Conservation (phyloP, 2,797 vertebrate species). For the Miichthys miiuy region DNA sequence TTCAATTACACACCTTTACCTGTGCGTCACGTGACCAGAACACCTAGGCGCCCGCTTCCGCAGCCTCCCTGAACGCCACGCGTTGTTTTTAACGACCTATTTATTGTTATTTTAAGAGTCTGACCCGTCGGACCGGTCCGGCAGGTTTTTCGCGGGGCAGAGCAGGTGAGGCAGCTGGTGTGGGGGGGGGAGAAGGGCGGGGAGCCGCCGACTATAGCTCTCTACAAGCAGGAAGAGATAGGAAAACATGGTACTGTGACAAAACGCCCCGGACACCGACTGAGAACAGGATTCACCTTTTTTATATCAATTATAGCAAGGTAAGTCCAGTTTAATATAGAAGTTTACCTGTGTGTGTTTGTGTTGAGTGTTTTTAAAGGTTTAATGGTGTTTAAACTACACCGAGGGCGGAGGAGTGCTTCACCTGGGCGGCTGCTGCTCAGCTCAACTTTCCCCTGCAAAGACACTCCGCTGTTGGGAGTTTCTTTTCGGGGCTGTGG, state of each 20-base stretch:
- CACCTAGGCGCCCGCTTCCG: not conserved
- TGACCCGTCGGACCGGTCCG: conserved; percentile 62
- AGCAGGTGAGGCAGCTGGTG: conserved; percentile 44
- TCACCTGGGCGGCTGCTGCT: conserved; percentile 44
- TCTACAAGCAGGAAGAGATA: conserved; percentile 65
- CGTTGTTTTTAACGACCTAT: not conserved
- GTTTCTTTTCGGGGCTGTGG: not conserved
- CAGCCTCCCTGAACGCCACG: conserved; percentile 3
- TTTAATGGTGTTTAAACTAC: no score
- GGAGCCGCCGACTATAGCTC: conserved; percentile 24
- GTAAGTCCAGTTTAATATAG: conserved; percentile 27
- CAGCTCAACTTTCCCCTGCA: not conserved
- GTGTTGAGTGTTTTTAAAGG: not conserved
- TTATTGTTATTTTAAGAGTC: not conserved
- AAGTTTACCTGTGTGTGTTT: not conserved
- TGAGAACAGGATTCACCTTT: conserved; percentile 10
- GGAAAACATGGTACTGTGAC: conserved; percentile 68
- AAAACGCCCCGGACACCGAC: conserved; percentile 23
- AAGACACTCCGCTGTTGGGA: not conserved
- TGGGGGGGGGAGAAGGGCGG: conserved; percentile 44
- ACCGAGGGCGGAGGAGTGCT: not conserved
- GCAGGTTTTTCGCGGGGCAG: conserved; percentile 49
- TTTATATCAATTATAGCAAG: not conserved
- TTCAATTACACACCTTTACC: conserved; percentile 52
- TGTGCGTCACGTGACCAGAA: conserved; percentile 45